These are phyloP conservation scores for Drosophila obscura DNA, from an alignment of 1,140 invertebrate genomes.

Conservation along the genomic window DNA sequence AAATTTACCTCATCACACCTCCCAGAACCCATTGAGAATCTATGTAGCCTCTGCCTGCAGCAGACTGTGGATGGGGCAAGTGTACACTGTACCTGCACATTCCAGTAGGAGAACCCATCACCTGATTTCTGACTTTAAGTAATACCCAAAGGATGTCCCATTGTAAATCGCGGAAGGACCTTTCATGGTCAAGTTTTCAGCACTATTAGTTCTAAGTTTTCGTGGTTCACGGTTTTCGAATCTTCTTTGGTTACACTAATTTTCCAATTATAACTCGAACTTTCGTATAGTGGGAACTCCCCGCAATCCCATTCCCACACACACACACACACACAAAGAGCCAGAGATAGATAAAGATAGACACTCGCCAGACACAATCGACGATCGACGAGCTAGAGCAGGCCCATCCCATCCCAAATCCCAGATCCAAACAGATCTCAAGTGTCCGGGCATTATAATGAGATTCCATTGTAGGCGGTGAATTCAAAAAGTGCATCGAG, in stretches of 20 bases:
- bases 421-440: constrained; percentile 26
- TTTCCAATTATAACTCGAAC: constrained; percentile 42
- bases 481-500: constrained; percentile 37
- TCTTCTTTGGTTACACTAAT: constrained; percentile 2
- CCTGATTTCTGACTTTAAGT: no score
- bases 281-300: constrained; percentile 47
- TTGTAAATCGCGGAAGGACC: no score
- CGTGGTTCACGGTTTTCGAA: no score
- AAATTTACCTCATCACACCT: constrained; percentile 50
- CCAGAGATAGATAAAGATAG: constrained; percentile 26
- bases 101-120: no score
- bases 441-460: constrained; percentile 48
- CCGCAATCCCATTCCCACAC: constrained; percentile 43
- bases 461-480: constrained; percentile 52
- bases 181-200: no score
- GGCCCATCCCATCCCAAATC: not conserved
- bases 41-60: constrained; percentile 9
- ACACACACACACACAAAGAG: constrained; percentile 23
- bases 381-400: not conserved
- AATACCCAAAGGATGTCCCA: no score
- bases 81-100: no score
- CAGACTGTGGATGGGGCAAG: not conserved
- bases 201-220: no score
- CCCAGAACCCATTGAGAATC: constrained; percentile 21
- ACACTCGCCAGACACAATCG: constrained; percentile 37